phyloP scores from a whole-genome alignment of 2,797 vertebrate genomes.

The Poeciliopsis paucimaculata region DNA sequence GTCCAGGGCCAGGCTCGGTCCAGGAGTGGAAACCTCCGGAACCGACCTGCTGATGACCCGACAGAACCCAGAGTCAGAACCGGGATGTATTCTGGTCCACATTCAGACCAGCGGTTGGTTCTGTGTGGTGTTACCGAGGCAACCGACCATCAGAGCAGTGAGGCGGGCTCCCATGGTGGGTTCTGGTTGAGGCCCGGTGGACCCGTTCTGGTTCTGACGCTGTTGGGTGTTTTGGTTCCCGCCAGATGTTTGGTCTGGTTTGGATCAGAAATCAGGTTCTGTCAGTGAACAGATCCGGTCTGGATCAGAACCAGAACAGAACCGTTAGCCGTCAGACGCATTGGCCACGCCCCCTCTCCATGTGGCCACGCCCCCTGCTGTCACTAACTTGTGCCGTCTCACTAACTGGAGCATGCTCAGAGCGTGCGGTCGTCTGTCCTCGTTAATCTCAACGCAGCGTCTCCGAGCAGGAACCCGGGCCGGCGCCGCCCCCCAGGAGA shows the following conservation, averaged over 20 bases:
- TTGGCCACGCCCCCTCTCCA: background rate
- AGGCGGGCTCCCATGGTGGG: no score
- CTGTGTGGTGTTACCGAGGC: background rate
- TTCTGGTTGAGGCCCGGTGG: background rate
- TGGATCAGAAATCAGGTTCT: background rate
- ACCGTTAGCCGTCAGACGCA: background rate
- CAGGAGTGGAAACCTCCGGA: no score
- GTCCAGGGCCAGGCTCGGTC: background rate
- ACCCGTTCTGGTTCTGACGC: background rate
- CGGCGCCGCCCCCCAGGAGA: constrained; percentile 85
- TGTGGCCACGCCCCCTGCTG: constrained; percentile 36
- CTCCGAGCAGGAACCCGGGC: constrained; percentile 90
- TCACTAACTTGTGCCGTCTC: constrained; percentile 2
- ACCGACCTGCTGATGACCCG: no score
- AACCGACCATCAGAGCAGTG: background rate
- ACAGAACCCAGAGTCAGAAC: background rate
- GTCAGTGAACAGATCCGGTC: background rate
- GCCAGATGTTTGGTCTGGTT: background rate
- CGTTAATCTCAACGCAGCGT: constrained; percentile 87
- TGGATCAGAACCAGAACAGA: background rate
- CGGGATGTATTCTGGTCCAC: background rate
- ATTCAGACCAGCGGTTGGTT: background rate
- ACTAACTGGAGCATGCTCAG: constrained; percentile 71
- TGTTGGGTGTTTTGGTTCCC: background rate
- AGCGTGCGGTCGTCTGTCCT: constrained; percentile 64